Evolutionary conservation across 2,113 vertebrate species (phyloP).

Genomic region (Hipposideros armiger): DNA sequence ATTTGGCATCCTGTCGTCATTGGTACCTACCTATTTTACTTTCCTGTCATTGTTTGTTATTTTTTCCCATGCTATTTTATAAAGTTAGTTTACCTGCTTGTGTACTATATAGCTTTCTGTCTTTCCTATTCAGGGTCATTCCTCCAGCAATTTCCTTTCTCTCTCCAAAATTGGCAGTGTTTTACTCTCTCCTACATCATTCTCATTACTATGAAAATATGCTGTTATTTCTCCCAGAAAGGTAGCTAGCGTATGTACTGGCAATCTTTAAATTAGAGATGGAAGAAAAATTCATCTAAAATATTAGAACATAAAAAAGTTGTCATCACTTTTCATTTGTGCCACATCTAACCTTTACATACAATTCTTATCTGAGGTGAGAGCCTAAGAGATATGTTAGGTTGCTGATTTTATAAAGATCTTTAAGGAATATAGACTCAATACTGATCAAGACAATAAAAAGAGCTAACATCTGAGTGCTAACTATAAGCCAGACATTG

Average conservation of each 20-base stretch:
- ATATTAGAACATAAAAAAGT: not conserved
- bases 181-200: not conserved
- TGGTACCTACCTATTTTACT: no score
- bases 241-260: not conserved
- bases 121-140: not conserved
- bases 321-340: constrained; percentile 9
- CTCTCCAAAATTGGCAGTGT: not conserved
- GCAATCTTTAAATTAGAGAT: not conserved
- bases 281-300: not conserved
- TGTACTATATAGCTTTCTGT: not conserved
- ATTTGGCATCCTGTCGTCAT: not conserved
- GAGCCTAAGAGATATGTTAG: not conserved
- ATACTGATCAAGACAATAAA: not conserved
- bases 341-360: not conserved
- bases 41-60: not conserved
- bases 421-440: not conserved
- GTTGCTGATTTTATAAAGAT: not conserved
- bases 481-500: not conserved
- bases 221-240: not conserved
- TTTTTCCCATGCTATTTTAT: not conserved
- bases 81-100: not conserved
- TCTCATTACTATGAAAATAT: not conserved
- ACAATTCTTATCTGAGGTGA: not conserved
- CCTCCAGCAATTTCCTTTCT: not conserved
- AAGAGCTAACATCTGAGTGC: not conserved